phyloP scores from a whole-genome alignment of 2,113 vertebrate species.

The Pseudois nayaur region DNA sequence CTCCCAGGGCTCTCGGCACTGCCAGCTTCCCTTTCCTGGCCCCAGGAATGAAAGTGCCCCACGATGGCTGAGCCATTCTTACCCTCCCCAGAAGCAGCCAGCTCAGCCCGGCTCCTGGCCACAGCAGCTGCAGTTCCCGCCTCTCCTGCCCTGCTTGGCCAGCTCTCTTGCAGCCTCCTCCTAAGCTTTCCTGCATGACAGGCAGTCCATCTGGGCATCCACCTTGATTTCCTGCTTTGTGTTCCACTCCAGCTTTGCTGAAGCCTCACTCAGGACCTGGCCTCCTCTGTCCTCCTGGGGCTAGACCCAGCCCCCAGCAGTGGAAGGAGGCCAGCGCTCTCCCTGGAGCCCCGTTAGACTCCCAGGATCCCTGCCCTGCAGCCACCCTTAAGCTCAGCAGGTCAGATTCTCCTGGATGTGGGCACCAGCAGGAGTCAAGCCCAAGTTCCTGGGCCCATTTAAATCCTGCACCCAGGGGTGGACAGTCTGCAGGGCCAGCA shows the following conservation, averaged over 20 bases:
- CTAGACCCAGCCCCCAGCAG: not conserved
- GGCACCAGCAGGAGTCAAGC: no score
- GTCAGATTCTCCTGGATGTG: not conserved
- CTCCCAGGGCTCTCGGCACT: accelerated
- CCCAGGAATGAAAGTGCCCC: not conserved
- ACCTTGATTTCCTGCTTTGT: not conserved
- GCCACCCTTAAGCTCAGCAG: no score
- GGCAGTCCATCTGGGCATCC: not conserved
- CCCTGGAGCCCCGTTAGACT: no score
- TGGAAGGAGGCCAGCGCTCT: no score
- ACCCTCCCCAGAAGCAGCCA: not conserved
- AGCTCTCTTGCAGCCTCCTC: not conserved
- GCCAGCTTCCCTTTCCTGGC: not conserved
- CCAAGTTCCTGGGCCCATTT: no score
- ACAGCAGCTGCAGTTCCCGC: not conserved
- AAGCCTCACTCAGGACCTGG: not conserved
- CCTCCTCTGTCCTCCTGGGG: not conserved
- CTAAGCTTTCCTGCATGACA: accelerated
- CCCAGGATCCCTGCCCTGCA: accelerated
- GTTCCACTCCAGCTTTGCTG: not conserved
- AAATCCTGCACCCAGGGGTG: accelerated
- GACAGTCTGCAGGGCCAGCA: not conserved
- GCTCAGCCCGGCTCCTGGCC: not conserved
- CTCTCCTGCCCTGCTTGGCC: not conserved
- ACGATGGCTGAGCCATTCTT: not conserved